A percentile compares a stretch with the other conserved stretches of the same genome.
Conservation (phyloP, 1,140 invertebrate genomes). For the Drosophila carrolli region DNA sequence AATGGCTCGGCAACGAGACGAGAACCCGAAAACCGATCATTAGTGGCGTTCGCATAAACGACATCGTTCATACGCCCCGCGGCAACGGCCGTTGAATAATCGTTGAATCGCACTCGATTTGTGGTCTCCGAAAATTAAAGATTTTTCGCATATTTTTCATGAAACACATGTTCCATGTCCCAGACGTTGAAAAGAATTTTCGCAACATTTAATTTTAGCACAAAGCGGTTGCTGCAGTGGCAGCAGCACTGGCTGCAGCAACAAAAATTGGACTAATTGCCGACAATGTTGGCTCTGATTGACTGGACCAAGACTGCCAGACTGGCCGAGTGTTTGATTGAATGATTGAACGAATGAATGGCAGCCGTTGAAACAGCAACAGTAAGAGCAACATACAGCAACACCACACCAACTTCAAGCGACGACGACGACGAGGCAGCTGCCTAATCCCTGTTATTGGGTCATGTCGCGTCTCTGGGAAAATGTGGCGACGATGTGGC, state of each 20-base stretch:
- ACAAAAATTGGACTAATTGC: constrained; percentile 82
- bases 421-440: constrained; percentile 36
- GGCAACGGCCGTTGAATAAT: constrained; percentile 44
- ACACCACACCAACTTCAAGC: constrained; percentile 3
- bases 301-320: constrained; percentile 52
- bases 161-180: constrained; percentile 66
- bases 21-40: constrained; percentile 51
- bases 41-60: constrained; percentile 61
- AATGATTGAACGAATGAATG: constrained; percentile 79
- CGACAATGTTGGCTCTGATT: constrained; percentile 71
- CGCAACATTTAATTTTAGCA: constrained; percentile 82
- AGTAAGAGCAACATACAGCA: not conserved
- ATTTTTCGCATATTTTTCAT: constrained; percentile 77
- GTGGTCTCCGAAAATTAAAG: constrained; percentile 66
- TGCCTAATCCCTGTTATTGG: constrained; percentile 80
- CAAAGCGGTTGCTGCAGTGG: constrained; percentile 20
- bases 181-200: constrained; percentile 74
- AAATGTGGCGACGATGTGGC: constrained; percentile 80
- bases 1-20: constrained; percentile 25
- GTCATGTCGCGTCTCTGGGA: constrained; percentile 77
- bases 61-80: constrained; percentile 71
- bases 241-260: constrained; percentile 21
- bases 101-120: constrained; percentile 52
- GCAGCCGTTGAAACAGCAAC: constrained; percentile 53
- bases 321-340: constrained; percentile 65